These are phyloP conservation scores for Alosa sapidissima DNA, from an alignment of 2,797 vertebrate genomes.

Conservation along the genomic window DNA sequence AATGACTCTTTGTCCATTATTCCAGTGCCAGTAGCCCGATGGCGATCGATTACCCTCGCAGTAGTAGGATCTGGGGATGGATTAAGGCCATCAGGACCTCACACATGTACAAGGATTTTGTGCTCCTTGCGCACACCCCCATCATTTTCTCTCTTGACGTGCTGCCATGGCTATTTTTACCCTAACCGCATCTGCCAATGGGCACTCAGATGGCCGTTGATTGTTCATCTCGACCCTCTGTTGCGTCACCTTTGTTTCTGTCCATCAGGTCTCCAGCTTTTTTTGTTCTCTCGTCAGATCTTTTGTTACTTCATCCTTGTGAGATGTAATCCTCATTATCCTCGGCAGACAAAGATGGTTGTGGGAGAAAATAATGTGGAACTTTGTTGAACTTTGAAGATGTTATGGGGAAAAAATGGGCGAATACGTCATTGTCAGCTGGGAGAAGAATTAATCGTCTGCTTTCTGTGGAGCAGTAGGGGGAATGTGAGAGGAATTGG, in stretches of 20 bases:
- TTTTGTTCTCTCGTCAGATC: neutral
- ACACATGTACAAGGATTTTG: neutral
- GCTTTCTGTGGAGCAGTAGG: neutral
- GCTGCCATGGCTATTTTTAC: slow-evolving; percentile 2
- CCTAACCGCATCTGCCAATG: neutral
- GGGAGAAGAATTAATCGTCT: neutral
- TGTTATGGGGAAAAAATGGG: neutral
- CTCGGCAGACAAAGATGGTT: neutral
- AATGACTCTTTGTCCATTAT: neutral
- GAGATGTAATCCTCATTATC: neutral
- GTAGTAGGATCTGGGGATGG: neutral
- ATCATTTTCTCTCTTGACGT: neutral
- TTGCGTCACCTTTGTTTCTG: neutral
- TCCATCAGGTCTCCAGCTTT: neutral
- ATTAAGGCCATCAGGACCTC: neutral
- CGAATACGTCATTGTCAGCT: neutral
- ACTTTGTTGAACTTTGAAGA: neutral
- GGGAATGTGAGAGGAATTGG: neutral
- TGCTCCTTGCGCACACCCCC: neutral
- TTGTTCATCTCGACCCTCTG: neutral
- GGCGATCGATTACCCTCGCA: neutral
- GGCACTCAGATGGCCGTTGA: neutral
- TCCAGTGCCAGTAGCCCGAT: neutral
- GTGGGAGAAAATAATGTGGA: neutral
- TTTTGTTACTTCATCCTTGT: neutral